Evolutionary conservation across 2,888 invertebrate species (phyloP), one percentile per base, ranked within the genome.

Genomic region (Mamestra brassicae): DNA sequence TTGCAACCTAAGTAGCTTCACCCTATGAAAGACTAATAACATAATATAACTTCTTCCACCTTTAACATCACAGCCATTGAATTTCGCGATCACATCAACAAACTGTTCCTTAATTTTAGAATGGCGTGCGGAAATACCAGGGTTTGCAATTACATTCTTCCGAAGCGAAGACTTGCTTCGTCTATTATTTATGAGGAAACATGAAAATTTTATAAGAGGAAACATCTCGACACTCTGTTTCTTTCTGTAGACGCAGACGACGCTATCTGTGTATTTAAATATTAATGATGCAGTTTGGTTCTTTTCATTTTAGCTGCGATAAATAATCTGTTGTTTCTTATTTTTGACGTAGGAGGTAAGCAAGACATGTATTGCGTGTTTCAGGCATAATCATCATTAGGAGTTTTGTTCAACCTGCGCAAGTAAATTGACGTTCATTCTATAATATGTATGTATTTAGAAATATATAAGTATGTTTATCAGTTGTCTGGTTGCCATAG

Each of bases 131-230:
- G 72, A 71, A 76, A 71, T 70, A 73, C 64, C 69, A 76, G 70
- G 67, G 36, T 85, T 87, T 74, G 79, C 73, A 80, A 85, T 85
- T 87, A 86, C 85, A 83, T 84, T 62, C 63, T 66, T 78, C 80
- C 64, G 70, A 60, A 71, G 76, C 70, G 66, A 79, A 86, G 87
- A 80, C 81, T 77, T 71, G 73, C 85, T 75, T 86, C 80, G 85
- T 93, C 82, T 90, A 88, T 92, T 93, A 92, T 93, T 93, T 91
- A 93, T 91, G 91, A 91, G 90, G 88, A 91, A 91, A 90, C 90
- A 91, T 92, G 90, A 92, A 93, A 92, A 88, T 90, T 90, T 90
- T 89, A 92, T 92, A 92, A 86, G 87, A 86, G 45, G 76, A 78
- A 89, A 90, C 86, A 86, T 85, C 58, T 47, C 55, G 17, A 67